Evolutionary conservation across 2,113 vertebrate genomes (phyloP), one percentile per base, ranked within the genome.

Genomic region (Setophaga kirtlandii): DNA sequence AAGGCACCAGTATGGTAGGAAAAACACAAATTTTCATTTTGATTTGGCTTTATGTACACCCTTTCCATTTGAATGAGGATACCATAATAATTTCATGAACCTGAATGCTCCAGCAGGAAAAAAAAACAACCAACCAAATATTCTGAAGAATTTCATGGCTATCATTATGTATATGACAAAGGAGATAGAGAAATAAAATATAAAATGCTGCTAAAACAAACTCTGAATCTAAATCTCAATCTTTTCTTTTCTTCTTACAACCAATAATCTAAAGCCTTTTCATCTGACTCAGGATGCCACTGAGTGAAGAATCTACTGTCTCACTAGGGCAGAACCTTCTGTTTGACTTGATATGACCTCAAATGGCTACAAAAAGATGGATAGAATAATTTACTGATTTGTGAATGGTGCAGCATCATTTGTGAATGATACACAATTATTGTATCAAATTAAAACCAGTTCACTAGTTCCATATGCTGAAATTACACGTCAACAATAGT

Each of bases 391-490:
- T 99, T 98, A 84, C 98, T 98, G 96, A 98, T 98, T 15, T 98
- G 24, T 19, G 98, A 98, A 74, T 99, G 98, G 16, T 96, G 98
- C 53, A 98, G 97, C 74, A 98, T 98, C n/a, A n/a, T n/a, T n/a
- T n/a, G n/a, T n/a, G n/a, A n/a, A n/a, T n/a, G n/a, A n/a, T n/a
- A n/a, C n/a, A n/a, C n/a, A n/a, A n/a, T n/a, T 64, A 76, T 69
- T 63, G 35, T 81, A 89, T 37, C 15, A 4, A 88, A 93, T 93
- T 44, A 91, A 35, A 52, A 83, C 44, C 19, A n/a, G 9, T 20
- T 62, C 23, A 30, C 31, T n/a, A 24, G 19, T 53, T 53, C 33
- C 18, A 24, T 42, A 44, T 30, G 24, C 67, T 67, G 37, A 37
- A 53, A 68, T 15, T 53, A 58, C 27, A 44, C 15, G 10, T 69